Base-by-base conservation (phyloP, 2,113 vertebrate genomes). In the Microtus montanus region DNA sequence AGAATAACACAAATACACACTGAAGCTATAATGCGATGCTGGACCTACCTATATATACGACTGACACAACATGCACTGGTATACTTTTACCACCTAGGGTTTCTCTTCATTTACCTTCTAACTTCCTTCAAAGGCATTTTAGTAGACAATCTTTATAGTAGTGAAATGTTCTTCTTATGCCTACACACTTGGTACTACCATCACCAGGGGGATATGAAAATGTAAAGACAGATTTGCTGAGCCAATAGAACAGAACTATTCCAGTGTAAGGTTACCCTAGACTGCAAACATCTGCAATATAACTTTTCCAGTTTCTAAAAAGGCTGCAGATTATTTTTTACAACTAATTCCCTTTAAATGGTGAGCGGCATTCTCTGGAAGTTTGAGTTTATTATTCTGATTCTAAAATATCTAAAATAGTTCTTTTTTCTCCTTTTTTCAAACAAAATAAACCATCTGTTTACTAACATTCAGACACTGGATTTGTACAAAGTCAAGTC, bases 221-320 rank as follows among this genome's bases (percentile, higher is more conserved):
- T 33, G 77, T 63, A 7, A 26, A 84, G 44, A 30, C 66, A 92
- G 89, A 92, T 73, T 41, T 44, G 24, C 47, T 12, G 35, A 94
- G n/a, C 66, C 75, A 90, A 87, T 54, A 85, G 82, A 88, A 97
- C 17, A 91, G 86, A 95, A 85, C 47, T 95, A 93, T 89, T 87
- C 61, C 54, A 77, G 68, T 54, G 20, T 41, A 92, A 44, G 52
- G 19, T 94, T 68, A 92, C 83, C 90, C 74, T 66, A 96, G 92
- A 96, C 5, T 80, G 15, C 38, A 52, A 87, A 96, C 2, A 96
- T 79, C 52, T 93, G 4, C 91, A 80, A 88, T 2, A 3, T 77
- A 77, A 70, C 28, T 13, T 90, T 92, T 79, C 35, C 38, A 90
- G 33, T 78, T 94, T 90, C 84, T 22, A 85, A 93, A 95, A 77